phyloP scores from a whole-genome alignment of 2,888 invertebrate species.

The Cylloceria caligata region DNA sequence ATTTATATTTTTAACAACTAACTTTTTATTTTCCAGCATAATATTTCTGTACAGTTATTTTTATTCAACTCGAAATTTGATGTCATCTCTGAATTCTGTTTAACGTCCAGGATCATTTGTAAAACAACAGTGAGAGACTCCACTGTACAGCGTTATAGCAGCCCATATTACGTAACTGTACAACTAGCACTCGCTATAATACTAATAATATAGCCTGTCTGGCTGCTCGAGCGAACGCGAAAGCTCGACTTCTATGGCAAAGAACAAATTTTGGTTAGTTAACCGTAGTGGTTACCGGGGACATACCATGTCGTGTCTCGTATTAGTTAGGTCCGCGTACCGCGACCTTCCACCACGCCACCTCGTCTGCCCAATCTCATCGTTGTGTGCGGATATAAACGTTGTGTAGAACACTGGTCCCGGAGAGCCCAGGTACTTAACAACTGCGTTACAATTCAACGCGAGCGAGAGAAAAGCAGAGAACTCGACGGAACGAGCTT shows the following conservation, averaged over 20 bases:
- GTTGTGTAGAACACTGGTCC: conserved; percentile 3
- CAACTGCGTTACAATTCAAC: conserved; percentile 33
- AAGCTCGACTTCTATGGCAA: conserved; percentile 55
- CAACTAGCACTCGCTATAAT: conserved; percentile 49
- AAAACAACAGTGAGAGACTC: conserved; percentile 27
- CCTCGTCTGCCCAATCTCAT: not conserved
- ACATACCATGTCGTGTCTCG: conserved; percentile 6
- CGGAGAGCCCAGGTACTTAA: conserved; percentile 15
- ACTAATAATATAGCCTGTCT: conserved; percentile 53
- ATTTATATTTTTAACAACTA: too few relatives aligned
- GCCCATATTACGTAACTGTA: conserved; percentile 45
- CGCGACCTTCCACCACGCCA: conserved; percentile 4
- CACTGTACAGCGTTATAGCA: conserved; percentile 44
- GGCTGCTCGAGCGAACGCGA: conserved; percentile 18
- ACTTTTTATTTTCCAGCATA: too few relatives aligned
- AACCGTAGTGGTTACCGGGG: conserved; percentile 49
- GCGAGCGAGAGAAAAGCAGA: conserved; percentile 32
- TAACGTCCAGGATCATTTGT: not conserved
- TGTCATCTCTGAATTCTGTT: not conserved
- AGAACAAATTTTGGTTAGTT: conserved; percentile 66
- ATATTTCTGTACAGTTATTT: too few relatives aligned
- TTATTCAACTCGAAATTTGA: too few relatives aligned
- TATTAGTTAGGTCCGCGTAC: conserved; percentile 50
- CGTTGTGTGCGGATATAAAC: conserved; percentile 28
- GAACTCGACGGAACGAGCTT: conserved; percentile 37